Evolutionary conservation across 1,140 invertebrate species (phyloP), one percentile per base, ranked within the genome.

Genomic region (Drosophila saltans): DNA sequence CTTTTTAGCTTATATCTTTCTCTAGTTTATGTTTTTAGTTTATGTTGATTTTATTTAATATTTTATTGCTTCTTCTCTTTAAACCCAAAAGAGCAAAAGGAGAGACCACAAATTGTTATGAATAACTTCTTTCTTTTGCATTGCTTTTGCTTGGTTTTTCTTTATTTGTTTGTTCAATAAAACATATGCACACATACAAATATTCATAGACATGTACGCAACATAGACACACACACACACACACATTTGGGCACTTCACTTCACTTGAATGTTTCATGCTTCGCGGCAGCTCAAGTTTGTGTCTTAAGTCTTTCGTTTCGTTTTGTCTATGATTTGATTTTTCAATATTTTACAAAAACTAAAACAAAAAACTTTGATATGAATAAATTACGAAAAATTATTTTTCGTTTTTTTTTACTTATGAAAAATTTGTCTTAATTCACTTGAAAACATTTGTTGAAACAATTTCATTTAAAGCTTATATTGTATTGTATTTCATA

Each of bases 261-360:
- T 64, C 65, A 78, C 72, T 69, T 78, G 64, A 45, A 72, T 65
- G 66, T 39, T 77, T 84, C 76, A 84, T 85, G 82, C 75, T 72
- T 72, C 69, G 83, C 64, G 66, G 69, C 68, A 69, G 30, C 73
- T 77, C 61, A 78, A 81, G 84, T 88, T 89, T 84, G 77, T 88
- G 74, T 78, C 80, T 80, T 72, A 75, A 88, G 84, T 88, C 80
- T 89, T 89, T 89, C 61, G 72, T 82, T 75, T 74, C 33, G 10
- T 64, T 66, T 62, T 70, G 10, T 66, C 41, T 62, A 66, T 30
- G 40, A 52, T 21, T 9, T 26, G 21, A 10, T 10, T 52, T 30
- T 66, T 58, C 28, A 26, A 43, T 69, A 52, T 48, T 48, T 59
- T 57, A 43, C n/a, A 16, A n/a, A 58, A 57, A 40, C 57, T 16